Base-by-base conservation (phyloP, 2,113 vertebrate genomes). In the Colius striatus region DNA sequence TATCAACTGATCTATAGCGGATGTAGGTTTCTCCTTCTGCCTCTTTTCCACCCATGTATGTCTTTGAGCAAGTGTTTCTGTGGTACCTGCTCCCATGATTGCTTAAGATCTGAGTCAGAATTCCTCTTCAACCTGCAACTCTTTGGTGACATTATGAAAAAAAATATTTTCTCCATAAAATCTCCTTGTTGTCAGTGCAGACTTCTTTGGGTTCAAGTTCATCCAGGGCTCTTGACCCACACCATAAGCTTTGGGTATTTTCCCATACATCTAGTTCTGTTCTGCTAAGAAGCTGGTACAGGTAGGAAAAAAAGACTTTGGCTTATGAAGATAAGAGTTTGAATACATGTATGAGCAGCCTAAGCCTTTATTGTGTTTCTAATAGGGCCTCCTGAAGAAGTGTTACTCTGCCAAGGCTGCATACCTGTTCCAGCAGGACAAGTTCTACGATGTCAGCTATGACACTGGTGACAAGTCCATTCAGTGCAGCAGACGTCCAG, bases 401-500 rank as follows among this genome's bases (percentile, higher is more conserved):
- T 98, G 98, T 83, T 98, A 98, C 82, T 98, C 98, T 87, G 98
- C 98, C 0, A 93, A 97, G 50, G 98, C 98, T 4, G 96, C 98
- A 0, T 99, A 99, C 96, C 98, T 99, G 54, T 99, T 99, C 97
- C 98, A 98, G 97, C 98, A 98, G 90, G 98, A 99, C 96, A 98
- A 98, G 85, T 98, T 99, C 97, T 99, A 99, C 3, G 98, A 99
- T 4, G 96, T 98, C 88, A 98, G 97, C 96, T 98, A 98, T 0
- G 98, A 99, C 97, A 98, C 98, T 0, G 98, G 98, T 19, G 98
- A 99, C 97, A 98, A 99, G 80, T 98, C 98, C 12, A 97, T 99
- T 68, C 98, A 99, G 60, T 99, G 98, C 91, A 98, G 99, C 97
- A 97, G 98, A 58, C 98, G 98, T 70, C 98, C 98, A 0, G 98